Evolutionary conservation across 2,797 vertebrate species (phyloP), one percentile per base, ranked within the genome.

Genomic region (Podarcis siculus): DNA sequence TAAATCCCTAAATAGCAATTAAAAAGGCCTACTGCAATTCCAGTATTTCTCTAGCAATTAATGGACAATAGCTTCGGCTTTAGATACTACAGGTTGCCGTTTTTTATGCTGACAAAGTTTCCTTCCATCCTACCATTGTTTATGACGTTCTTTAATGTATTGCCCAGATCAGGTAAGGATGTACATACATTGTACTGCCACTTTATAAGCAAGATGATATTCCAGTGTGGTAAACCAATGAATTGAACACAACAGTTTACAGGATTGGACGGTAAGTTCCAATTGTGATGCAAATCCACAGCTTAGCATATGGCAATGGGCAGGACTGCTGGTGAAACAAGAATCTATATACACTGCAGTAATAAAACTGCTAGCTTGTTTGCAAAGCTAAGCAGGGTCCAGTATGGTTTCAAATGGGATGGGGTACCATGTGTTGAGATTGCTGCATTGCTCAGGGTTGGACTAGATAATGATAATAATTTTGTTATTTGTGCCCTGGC

Each of bases 1-100:
- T 94, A 95, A 93, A 95, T 95, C 94, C 90, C 94, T 89, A 93
- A 92, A 93, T 92, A 93, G 94, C 91, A 95, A 95, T 95, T 95
- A 92, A 89, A 96, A 95, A 95, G 94, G 92, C 92, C 90, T 93
- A 88, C 94, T 94, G 92, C 90, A 92, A 90, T 94, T 94, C 94
- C 92, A 90, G 91, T 94, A 89, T 95, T 93, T 93, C 84, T 89
- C 4, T 91, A 91, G 86, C 66, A 93, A 93, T 93, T 95, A 88
- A 93, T 95, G 92, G 92, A 91, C 94, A 94, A 95, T 94, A 92
- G 86, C 87, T 92, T 91, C 93, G 90, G 87, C 87, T 95, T 92
- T 90, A 85, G 89, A 85, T 85, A 87, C 85, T 85, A 0, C 61
- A 90, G 83, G 92, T 88, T 94, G 89, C 93, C 88, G 90, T 95